Evolutionary conservation across 2,888 invertebrate genomes (phyloP), one percentile per base, ranked within the genome.

Genomic region (Asteroscopus sphinx): DNA sequence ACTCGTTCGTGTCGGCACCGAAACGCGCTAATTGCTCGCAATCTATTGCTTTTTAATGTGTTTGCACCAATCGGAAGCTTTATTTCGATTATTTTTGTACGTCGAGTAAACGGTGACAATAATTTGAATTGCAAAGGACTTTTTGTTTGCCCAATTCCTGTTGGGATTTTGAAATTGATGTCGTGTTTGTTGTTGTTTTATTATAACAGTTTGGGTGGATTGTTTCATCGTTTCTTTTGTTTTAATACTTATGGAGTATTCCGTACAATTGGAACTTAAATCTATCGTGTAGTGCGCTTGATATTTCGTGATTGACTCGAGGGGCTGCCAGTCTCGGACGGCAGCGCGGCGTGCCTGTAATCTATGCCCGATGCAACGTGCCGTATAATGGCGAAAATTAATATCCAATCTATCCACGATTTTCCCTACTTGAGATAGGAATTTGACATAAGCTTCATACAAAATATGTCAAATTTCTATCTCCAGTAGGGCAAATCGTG

Each of bases 41-140:
- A 88, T 90, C 88, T 88, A 90, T 88, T 83, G 87, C 87, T 83
- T 84, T 89, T 88, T 85, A 88, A 90, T 87, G 83, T 84, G 86
- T 88, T 89, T 87, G 82, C 81, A 71, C 73, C 77, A 73, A 79
- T 78, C 72, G 65, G 70, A 67, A 52, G 62, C 72, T 73, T 82
- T 83, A 81, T 78, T 80, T 75, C 68, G 68, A 70, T 71, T 71
- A 76, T 73, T 82, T 80, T 82, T 79, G 78, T 47, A 60, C 51
- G 60, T 58, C 54, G 73, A 64, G 68, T 69, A 68, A 71, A 69
- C 75, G 67, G 70, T 68, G 73, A 80, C 70, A 77, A 71, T 71
- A 60, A 80, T 82, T 78, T 78, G 69, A 68, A 74, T 64, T 72
- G 73, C 44, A 61, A 56, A 76, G 28, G 41, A 15, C 37, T 56